Conservation (phyloP, 2,113 vertebrate genomes). For the Elanus axillaris region DNA sequence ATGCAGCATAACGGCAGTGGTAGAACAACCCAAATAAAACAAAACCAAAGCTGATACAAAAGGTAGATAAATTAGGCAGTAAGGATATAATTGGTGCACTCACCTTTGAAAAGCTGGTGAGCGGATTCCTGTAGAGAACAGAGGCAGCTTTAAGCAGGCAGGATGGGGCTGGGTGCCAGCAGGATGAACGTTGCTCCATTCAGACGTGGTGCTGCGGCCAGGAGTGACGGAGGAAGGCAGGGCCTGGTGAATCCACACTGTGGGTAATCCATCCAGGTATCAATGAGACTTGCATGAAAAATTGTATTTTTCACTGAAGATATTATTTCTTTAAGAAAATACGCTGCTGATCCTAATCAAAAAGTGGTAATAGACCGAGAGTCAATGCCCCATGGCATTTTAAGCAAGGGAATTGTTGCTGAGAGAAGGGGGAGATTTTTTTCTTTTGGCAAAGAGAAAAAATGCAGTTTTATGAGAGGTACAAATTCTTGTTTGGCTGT, state of each 20-base stretch:
- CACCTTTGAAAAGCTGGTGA: neutral
- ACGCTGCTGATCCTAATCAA: neutral
- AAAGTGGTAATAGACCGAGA: neutral
- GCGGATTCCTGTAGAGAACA: neutral
- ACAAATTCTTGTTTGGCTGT: neutral
- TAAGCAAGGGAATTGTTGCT: neutral
- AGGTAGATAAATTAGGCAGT: neutral
- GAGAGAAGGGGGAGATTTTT: neutral
- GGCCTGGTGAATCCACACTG: neutral
- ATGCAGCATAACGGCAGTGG: neutral
- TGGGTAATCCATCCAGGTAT: neutral
- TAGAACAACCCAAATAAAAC: neutral
- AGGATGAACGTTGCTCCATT: neutral
- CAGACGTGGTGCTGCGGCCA: neutral
- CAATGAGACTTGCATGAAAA: neutral
- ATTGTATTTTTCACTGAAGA: neutral
- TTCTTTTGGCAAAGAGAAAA: neutral
- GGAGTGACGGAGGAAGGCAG: neutral
- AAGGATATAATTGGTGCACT: neutral
- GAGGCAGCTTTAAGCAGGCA: conserved; percentile 1
- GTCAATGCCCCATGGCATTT: neutral
- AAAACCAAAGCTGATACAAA: neutral
- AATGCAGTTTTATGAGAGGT: neutral
- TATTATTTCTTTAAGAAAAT: neutral
- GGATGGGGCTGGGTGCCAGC: neutral